Conservation (phyloP, 2,113 vertebrate species). For the Okapia johnstoni region DNA sequence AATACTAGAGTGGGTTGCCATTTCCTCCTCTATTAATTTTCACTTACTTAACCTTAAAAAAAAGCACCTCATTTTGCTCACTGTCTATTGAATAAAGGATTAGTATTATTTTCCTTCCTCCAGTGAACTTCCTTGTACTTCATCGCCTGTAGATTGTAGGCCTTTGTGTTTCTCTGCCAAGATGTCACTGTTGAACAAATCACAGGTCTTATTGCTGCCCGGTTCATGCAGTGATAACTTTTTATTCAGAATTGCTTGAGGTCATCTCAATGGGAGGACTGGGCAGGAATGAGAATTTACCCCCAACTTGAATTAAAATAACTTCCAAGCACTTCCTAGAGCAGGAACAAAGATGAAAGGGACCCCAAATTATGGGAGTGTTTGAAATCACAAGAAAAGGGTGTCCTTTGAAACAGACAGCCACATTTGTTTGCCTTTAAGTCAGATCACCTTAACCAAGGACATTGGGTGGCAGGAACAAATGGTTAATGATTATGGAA, state of each 20-base stretch:
- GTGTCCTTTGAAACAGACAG: conserved; percentile 65
- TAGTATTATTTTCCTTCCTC: conserved; percentile 84
- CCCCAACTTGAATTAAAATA: conserved; percentile 73
- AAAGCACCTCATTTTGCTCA: conserved; percentile 60
- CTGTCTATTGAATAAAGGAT: conserved; percentile 81
- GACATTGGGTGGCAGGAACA: conserved; percentile 62
- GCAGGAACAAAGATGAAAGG: conserved; percentile 70
- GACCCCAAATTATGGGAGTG: conserved; percentile 65
- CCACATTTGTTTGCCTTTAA: conserved; percentile 65
- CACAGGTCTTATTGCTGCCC: conserved; percentile 69
- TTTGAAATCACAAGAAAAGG: conserved; percentile 70
- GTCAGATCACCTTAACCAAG: conserved; percentile 65
- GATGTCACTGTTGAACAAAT: conserved; percentile 76
- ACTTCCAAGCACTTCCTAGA: conserved; percentile 75
- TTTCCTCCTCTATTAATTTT: not conserved
- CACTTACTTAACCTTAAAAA: conserved; percentile 68
- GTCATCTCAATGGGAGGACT: conserved; percentile 65
- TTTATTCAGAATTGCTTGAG: conserved; percentile 73
- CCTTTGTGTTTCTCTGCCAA: conserved; percentile 79
- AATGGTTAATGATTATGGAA: conserved; percentile 70
- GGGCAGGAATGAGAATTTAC: conserved; percentile 76
- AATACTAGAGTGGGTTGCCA: not conserved
- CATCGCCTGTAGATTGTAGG: conserved; percentile 76
- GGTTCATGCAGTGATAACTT: conserved; percentile 75
- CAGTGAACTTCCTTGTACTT: conserved; percentile 81